Evolutionary conservation across 1,140 invertebrate genomes (phyloP).

Genomic region (Zaprionus inermis): DNA sequence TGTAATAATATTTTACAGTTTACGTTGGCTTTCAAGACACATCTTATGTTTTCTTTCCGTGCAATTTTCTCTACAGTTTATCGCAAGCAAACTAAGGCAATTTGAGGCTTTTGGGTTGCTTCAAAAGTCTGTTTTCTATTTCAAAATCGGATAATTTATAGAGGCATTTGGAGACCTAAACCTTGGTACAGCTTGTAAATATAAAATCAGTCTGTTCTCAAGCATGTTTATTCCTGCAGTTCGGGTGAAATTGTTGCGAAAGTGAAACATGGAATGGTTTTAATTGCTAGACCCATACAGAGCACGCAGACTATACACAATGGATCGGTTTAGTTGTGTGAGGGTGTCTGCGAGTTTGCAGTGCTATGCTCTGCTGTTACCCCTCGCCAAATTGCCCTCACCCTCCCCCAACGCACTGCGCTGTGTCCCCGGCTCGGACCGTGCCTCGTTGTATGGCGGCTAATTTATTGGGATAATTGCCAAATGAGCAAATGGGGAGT

Average conservation of each 20-base stretch:
- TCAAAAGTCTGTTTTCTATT: too few species aligned
- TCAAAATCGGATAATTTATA: too few species aligned
- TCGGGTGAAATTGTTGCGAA: neutral
- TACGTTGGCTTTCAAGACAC: too few species aligned
- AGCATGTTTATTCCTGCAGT: neutral
- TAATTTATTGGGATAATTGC: constrained; percentile 79
- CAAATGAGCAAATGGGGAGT: constrained; percentile 77
- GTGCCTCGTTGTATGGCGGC: constrained; percentile 64
- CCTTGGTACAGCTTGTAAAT: too few species aligned
- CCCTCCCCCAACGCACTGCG: neutral
- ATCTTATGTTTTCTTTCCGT: too few species aligned
- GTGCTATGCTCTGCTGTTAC: neutral
- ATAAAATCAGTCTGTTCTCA: too few species aligned
- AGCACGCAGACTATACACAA: neutral
- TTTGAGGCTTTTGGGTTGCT: too few species aligned
- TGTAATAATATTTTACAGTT: too few species aligned
- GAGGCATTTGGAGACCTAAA: too few species aligned
- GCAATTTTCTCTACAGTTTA: too few species aligned
- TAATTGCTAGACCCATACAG: neutral
- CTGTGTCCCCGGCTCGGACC: neutral
- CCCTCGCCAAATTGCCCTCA: neutral
- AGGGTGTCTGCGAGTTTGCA: constrained; percentile 1
- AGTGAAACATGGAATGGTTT: neutral
- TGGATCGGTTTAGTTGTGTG: neutral
- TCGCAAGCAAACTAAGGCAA: too few species aligned